These are phyloP conservation scores for Trissolcus brochymenae DNA, from an alignment of 2,888 invertebrate species.

Conservation along the genomic window DNA sequence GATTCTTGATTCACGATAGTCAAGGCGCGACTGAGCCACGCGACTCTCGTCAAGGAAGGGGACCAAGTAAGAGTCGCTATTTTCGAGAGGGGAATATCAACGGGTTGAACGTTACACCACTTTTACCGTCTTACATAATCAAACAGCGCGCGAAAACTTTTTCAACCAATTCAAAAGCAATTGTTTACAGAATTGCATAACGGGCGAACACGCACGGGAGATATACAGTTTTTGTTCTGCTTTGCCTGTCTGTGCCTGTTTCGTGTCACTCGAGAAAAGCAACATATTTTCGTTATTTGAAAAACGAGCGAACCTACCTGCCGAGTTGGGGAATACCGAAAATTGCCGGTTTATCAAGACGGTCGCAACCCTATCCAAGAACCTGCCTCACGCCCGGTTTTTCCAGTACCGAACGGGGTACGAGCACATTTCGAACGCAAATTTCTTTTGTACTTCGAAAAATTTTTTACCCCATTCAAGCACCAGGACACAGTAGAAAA, in stretches of 20 bases:
- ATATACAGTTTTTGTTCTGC: background rate
- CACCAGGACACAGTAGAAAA: background rate
- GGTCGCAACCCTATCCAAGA: background rate
- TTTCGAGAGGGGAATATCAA: conserved; percentile 39
- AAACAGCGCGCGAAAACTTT: conserved; percentile 42
- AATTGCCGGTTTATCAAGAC: conserved; percentile 8
- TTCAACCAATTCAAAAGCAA: conserved; percentile 17
- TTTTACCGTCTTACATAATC: conserved; percentile 57
- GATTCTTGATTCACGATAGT: conserved; percentile 62
- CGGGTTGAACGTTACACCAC: conserved; percentile 47
- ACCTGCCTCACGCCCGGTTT: conserved; percentile 62
- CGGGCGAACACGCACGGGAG: background rate
- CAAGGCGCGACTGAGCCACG: conserved; percentile 61
- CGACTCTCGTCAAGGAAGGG: conserved; percentile 56
- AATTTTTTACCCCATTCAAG: conserved; percentile 5
- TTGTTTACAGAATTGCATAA: conserved; percentile 48
- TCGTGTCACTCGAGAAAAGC: background rate
- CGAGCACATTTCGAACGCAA: conserved; percentile 19
- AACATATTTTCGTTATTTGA: background rate
- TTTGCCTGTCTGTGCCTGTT: background rate
- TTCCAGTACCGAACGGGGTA: conserved; percentile 57
- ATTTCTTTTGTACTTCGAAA: conserved; percentile 11
- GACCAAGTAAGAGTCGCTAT: conserved; percentile 40
- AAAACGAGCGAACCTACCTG: conserved; percentile 38
- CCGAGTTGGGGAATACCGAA: conserved; percentile 8